Evolutionary conservation across 2,888 invertebrate species (phyloP), one percentile per base, ranked within the genome.

Genomic region (Macropis europaea): DNA sequence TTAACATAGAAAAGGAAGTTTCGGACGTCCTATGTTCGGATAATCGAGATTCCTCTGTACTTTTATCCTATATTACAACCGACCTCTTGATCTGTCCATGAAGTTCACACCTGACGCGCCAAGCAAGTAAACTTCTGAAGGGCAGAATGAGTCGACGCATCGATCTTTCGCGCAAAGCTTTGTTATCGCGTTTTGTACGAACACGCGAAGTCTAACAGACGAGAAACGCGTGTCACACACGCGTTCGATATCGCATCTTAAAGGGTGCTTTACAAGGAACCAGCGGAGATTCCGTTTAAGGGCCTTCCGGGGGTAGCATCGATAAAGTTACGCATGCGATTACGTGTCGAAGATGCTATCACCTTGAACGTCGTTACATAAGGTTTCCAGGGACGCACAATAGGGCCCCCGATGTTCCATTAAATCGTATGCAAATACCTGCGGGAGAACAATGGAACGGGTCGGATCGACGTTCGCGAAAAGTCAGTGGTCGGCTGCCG

Each of bases 371-470:
- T 70, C 71, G 81, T 86, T 86, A 83, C 81, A 76, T 86, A 86
- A 86, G 81, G 76, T 73, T 81, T 75, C 75, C 74, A 68, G 68
- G 63, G 70, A 75, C 76, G 80, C 75, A 84, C 86, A 82, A 86
- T 85, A 71, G 70, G 56, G 60, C 45, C 64, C n/a, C 63, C 69
- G 77, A 73, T 82, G 81, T 84, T 82, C 83, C 83, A 85, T 84
- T 85, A 85, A 85, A 86, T 82, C 82, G 82, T 80, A 85, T 86
- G 85, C 84, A 84, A 80, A 84, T 78, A 54, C 63, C 47, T 19
- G 13, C 3, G 72, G 54, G 48, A 69, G 77, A 83, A 85, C 85
- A 86, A 86, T 85, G 82, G 82, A 77, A 82, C 78, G 69, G 73
- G 69, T 28, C 72, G 82, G 76, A 82, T 81, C 75, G 77, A 77